Evolutionary conservation across 1,140 invertebrate species (phyloP), one percentile per base, ranked within the genome.

Genomic region (Megathymus violae): DNA sequence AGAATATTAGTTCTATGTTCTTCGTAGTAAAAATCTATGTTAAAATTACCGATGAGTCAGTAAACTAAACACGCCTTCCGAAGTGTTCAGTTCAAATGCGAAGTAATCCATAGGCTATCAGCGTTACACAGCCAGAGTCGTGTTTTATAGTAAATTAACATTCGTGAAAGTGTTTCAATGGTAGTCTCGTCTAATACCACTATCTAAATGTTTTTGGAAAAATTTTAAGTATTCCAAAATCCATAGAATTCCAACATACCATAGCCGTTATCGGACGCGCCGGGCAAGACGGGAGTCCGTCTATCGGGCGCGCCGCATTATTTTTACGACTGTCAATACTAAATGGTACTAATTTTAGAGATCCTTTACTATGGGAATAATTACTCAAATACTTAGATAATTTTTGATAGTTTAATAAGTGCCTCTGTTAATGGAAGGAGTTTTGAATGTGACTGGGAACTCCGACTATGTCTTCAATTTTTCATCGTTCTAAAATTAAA

Each of bases 271-370:
- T 68, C 72, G 46, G 16, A 44, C 50, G 48, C 56, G n/a, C n/a
- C n/a, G n/a, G n/a, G n/a, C 62, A 76, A 74, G 68, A 82, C 85
- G 71, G 83, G 79, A 84, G 83, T 84, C 76, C 46, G 52, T 60
- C 54, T 46, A 36, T 56, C 44, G 43, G 40, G 36, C 31, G 58
- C 52, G 58, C 65, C 54, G 62, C 74, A 78, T 78, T 77, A 75
- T 77, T 80, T 83, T 83, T 82, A 82, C 74, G 80, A 77, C 25
- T 50, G 54, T 51, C 48, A 17, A 61, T 64, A 74, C 69, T 51
- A 52, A 59, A 44, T 62, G 48, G 16, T 38, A 25, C 9, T 13
- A 41, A 25, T 60, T 52, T 74, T 71, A 48, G 74, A 52, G 74
- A 43, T 69, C 67, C 64, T 27, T 41, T 43, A 15, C 10, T 41